Conservation (phyloP, 2,888 invertebrate species). For the Eupithecia subfuscata region DNA sequence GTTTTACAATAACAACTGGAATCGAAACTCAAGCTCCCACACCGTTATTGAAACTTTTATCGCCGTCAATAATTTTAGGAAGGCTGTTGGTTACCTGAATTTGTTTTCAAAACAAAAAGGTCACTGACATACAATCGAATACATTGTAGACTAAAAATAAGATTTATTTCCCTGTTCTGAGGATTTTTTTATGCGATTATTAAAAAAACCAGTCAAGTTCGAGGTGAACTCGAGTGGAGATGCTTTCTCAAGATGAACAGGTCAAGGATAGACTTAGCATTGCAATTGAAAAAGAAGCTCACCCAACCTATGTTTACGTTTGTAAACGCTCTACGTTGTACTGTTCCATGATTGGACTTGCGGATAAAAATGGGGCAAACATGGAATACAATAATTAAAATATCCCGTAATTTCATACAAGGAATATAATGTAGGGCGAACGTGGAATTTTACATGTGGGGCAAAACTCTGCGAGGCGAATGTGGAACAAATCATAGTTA, state of each 20-base stretch:
- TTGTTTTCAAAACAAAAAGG: neutral
- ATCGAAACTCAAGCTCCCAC: neutral
- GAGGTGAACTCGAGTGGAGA: neutral
- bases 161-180: neutral
- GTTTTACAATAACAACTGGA: conserved; percentile 7
- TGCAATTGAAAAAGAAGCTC: neutral
- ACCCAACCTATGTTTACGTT: neutral
- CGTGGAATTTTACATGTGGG: too few species aligned
- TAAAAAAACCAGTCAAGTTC: neutral
- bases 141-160: neutral
- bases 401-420: too few species aligned
- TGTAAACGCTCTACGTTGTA: neutral
- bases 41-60: conserved; percentile 6
- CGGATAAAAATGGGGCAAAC: too few species aligned
- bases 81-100: neutral
- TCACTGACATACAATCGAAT: neutral
- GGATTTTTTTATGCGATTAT: neutral
- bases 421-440: too few species aligned
- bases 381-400: too few species aligned
- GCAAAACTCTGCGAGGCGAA: too few species aligned
- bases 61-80: neutral
- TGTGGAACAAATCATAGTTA: too few species aligned
- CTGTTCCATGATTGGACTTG: neutral
- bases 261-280: neutral
- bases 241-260: neutral